Conservation (phyloP, 2,888 invertebrate species). For the Polydrusus pterygomalis region DNA sequence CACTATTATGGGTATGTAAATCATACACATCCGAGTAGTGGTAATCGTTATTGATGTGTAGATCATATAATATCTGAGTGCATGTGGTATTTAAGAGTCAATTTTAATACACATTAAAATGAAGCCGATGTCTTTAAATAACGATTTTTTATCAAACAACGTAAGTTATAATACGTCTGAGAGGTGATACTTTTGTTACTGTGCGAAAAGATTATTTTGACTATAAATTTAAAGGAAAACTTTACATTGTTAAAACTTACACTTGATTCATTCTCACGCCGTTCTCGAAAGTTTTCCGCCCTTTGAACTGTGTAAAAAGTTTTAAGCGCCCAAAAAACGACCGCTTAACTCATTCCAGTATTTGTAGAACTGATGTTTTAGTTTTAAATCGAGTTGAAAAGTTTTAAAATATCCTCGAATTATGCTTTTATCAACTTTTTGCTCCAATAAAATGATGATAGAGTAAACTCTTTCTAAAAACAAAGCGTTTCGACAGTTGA, state of each 20-base stretch:
- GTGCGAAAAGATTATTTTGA: background rate
- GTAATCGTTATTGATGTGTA: too few relatives aligned
- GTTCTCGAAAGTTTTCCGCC: background rate
- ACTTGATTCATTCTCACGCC: background rate
- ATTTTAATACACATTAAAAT: too few relatives aligned
- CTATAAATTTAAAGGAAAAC: background rate
- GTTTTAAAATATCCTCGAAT: conserved; percentile 23
- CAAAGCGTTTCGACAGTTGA: too few relatives aligned
- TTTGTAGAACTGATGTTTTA: conserved; percentile 20
- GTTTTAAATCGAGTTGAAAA: conserved; percentile 11
- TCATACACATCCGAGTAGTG: too few relatives aligned
- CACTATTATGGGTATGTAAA: too few relatives aligned
- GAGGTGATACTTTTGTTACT: too few relatives aligned
- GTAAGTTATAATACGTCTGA: too few relatives aligned
- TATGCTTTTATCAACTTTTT: conserved; percentile 12
- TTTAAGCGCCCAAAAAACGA: conserved; percentile 2
- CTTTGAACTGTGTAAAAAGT: conserved; percentile 18
- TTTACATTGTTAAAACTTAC: background rate
- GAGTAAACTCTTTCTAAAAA: too few relatives aligned
- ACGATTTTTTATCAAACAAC: too few relatives aligned
- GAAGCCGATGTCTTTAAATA: too few relatives aligned
- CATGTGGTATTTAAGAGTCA: too few relatives aligned
- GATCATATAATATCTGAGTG: too few relatives aligned
- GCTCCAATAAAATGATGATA: background rate
- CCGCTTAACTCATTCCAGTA: conserved; percentile 14